Conservation (phyloP, 2,888 invertebrate species). For the Epistrophe grossulariae region DNA sequence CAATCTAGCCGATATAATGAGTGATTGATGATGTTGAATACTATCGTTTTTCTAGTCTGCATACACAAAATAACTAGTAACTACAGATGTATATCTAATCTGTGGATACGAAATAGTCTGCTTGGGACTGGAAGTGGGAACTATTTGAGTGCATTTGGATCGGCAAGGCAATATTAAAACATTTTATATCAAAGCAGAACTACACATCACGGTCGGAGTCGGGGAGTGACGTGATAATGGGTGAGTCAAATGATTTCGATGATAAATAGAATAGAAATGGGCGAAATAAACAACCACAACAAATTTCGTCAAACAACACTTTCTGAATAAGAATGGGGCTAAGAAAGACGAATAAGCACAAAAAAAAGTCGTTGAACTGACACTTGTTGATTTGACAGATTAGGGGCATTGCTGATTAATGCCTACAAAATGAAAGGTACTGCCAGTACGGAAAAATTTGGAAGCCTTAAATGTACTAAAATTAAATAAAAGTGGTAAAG, state of each 20-base stretch:
- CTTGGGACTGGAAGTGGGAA: slow-evolving; percentile 21
- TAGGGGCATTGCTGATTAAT: slow-evolving; percentile 33
- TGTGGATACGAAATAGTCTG: slow-evolving; percentile 21
- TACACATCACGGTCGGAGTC: neutral
- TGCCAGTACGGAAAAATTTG: slow-evolving; percentile 14
- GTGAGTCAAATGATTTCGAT: slow-evolving; percentile 49
- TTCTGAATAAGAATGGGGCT: neutral
- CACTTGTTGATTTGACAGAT: slow-evolving; percentile 64
- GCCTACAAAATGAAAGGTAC: neutral
- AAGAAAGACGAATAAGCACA: neutral
- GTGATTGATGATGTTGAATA: slow-evolving; percentile 43
- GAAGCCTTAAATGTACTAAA: no score
- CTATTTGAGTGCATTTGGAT: slow-evolving; percentile 42
- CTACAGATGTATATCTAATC: slow-evolving; percentile 14
- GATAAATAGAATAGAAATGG: slow-evolving; percentile 13
- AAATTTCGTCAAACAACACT: slow-evolving; percentile 35
- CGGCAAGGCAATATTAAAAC: slow-evolving; percentile 11
- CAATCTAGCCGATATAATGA: slow-evolving; percentile 23
- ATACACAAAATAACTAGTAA: slow-evolving; percentile 45
- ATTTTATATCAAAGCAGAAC: slow-evolving; percentile 11
- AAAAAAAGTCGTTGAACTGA: slow-evolving; percentile 23
- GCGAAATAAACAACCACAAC: slow-evolving; percentile 62
- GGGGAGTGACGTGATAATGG: slow-evolving; percentile 10
- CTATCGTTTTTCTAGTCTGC: slow-evolving; percentile 38
- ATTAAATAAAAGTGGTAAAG: no score